These are phyloP conservation scores for Apotomis turbidana DNA, from an alignment of 2,888 invertebrate species.

Conservation along the genomic window DNA sequence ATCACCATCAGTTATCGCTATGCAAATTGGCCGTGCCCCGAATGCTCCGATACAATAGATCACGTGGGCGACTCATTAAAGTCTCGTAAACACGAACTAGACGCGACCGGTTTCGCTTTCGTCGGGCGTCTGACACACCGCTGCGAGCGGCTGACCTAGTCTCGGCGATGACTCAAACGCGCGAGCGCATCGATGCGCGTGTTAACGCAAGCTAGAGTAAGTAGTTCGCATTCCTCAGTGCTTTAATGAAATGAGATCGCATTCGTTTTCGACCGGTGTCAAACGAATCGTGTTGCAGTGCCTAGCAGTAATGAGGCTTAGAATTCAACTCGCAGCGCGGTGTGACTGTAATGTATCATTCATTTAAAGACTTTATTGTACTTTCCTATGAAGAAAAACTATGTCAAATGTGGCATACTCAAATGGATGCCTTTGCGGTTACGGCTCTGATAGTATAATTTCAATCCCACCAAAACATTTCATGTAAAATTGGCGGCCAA, in stretches of 20 bases:
- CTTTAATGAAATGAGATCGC: background rate
- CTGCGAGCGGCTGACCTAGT: conserved; percentile 1
- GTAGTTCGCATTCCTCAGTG: background rate
- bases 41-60: conserved; percentile 30
- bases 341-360: too few relatives aligned
- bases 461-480: too few relatives aligned
- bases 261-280: background rate
- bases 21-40: conserved; percentile 28
- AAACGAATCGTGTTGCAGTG: background rate
- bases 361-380: too few relatives aligned
- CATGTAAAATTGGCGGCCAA: too few relatives aligned
- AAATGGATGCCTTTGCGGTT: too few relatives aligned
- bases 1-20: conserved; percentile 37
- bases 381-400: too few relatives aligned
- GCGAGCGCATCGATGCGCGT: too few relatives aligned
- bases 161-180: background rate
- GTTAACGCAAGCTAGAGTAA: background rate
- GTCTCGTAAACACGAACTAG: conserved; percentile 31
- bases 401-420: too few relatives aligned
- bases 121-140: conserved; percentile 31
- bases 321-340: background rate
- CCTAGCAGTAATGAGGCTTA: background rate
- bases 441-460: too few relatives aligned
- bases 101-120: conserved; percentile 39
- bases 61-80: conserved; percentile 37